phyloP scores from a whole-genome alignment of 2,888 invertebrate species.

The Tiliacea aurago region DNA sequence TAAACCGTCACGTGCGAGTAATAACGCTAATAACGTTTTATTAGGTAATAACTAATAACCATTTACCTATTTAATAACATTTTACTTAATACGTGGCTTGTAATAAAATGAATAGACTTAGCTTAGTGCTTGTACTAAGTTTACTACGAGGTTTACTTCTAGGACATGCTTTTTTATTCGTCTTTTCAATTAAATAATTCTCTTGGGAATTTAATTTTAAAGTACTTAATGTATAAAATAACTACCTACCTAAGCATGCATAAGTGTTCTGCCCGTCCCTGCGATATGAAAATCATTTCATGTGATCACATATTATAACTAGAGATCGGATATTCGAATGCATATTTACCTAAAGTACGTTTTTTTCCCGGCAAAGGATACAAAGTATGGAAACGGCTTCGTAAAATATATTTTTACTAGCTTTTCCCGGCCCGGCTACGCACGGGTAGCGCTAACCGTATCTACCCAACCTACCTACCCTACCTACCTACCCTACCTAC shows the following conservation, averaged over 20 bases:
- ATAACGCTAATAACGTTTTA: slow-evolving; percentile 56
- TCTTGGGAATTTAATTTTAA: not conserved
- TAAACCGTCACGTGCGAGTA: slow-evolving; percentile 43
- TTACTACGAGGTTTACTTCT: not conserved
- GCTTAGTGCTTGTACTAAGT: not conserved
- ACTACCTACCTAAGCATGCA: not conserved
- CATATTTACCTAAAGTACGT: too few relatives aligned
- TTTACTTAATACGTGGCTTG: slow-evolving; percentile 21
- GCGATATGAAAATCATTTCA: not conserved
- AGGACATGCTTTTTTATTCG: not conserved
- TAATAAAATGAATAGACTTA: slow-evolving; percentile 9
- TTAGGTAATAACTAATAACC: slow-evolving; percentile 52
- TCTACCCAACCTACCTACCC: too few relatives aligned
- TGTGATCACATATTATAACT: not conserved
- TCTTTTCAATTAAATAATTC: not conserved
- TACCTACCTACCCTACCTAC: too few relatives aligned
- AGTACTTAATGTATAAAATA: not conserved
- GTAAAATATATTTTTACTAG: too few relatives aligned
- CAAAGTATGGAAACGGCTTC: too few relatives aligned
- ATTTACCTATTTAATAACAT: slow-evolving; percentile 57
- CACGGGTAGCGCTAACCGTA: too few relatives aligned
- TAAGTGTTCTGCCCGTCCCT: not conserved
- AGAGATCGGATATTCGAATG: too few relatives aligned
- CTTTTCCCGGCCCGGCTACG: too few relatives aligned
- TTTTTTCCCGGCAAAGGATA: too few relatives aligned